phyloP scores from a whole-genome alignment of 2,797 vertebrate species.

The Luscinia megarhynchos region DNA sequence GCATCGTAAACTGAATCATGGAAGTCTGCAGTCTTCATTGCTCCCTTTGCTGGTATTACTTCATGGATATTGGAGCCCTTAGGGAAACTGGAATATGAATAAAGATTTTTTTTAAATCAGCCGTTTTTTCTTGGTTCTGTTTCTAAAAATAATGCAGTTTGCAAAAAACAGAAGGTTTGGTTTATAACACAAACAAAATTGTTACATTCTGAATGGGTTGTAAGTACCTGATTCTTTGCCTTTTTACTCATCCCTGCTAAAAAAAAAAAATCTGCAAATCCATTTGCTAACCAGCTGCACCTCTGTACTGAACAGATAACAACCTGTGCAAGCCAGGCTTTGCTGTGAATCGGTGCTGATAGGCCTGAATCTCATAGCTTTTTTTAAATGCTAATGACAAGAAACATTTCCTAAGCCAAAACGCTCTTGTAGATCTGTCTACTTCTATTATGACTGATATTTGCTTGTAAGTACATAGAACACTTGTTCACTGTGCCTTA shows the following conservation, averaged over 20 bases:
- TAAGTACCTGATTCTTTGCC: constrained; percentile 98
- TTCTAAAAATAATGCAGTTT: constrained; percentile 94
- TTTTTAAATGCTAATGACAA: constrained; percentile 99
- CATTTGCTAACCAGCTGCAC: constrained; percentile 99
- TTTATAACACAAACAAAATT: constrained; percentile 91
- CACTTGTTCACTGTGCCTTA: constrained; percentile 99
- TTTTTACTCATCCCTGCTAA: constrained; percentile 97
- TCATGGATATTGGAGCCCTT: constrained; percentile 88
- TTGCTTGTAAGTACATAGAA: constrained; percentile 99
- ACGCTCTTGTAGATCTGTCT: constrained; percentile 99
- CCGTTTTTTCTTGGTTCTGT: constrained; percentile 87
- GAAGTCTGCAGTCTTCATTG: constrained; percentile 75
- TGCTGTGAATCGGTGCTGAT: constrained; percentile 97
- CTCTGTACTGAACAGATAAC: constrained; percentile 99
- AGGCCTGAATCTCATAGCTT: constrained; percentile 99
- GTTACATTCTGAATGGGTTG: constrained; percentile 92
- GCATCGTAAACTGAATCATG: constrained; percentile 72
- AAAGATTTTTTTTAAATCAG: constrained; percentile 89
- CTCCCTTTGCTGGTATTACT: constrained; percentile 82
- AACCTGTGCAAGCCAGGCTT: constrained; percentile 97
- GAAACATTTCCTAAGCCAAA: constrained; percentile 98
- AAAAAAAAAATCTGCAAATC: constrained; percentile 99
- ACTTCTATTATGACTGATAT: constrained; percentile 99
- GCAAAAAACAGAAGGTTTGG: constrained; percentile 88
- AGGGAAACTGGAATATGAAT: constrained; percentile 94